These are phyloP conservation scores for Hermetia illucens DNA, from an alignment of 1,140 invertebrate species.

Conservation along the genomic window DNA sequence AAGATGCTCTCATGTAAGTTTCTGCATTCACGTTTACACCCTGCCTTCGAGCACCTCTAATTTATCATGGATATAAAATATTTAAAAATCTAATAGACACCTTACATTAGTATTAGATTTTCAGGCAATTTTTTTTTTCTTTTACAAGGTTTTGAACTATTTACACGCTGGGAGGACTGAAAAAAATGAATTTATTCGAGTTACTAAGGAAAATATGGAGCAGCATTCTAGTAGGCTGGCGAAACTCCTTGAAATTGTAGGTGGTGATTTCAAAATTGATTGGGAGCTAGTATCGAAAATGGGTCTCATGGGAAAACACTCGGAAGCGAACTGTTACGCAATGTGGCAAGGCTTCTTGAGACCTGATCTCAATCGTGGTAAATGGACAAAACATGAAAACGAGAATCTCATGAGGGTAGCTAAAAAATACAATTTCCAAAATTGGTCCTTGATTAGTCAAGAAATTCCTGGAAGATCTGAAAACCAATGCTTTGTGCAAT, in stretches of 20 bases:
- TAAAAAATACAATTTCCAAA: slow-evolving; percentile 33
- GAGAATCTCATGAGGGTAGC: slow-evolving; percentile 32
- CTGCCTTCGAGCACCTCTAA: no score
- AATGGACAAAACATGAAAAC: slow-evolving; percentile 45
- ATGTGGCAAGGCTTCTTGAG: slow-evolving; percentile 54
- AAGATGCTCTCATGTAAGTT: no score
- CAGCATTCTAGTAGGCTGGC: not conserved
- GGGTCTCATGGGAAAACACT: slow-evolving; percentile 33
- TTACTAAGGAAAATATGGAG: slow-evolving; percentile 22
- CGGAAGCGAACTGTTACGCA: slow-evolving; percentile 36
- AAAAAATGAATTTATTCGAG: slow-evolving; percentile 19
- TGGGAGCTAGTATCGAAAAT: slow-evolving; percentile 30
- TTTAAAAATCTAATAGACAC: no score
- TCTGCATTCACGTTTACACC: no score
- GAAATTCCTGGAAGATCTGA: slow-evolving; percentile 39
- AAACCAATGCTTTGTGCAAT: slow-evolving; percentile 52
- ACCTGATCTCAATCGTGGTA: slow-evolving; percentile 44
- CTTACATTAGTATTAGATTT: no score
- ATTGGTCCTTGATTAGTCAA: slow-evolving; percentile 48
- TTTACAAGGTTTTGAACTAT: no score
- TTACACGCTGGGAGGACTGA: no score
- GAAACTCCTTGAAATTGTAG: not conserved
- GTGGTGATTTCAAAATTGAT: slow-evolving; percentile 17
- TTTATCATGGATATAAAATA: no score
- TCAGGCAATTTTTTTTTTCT: no score